Base-by-base conservation (phyloP, 2,888 invertebrate genomes). In the Phrixothrix hirtus region DNA sequence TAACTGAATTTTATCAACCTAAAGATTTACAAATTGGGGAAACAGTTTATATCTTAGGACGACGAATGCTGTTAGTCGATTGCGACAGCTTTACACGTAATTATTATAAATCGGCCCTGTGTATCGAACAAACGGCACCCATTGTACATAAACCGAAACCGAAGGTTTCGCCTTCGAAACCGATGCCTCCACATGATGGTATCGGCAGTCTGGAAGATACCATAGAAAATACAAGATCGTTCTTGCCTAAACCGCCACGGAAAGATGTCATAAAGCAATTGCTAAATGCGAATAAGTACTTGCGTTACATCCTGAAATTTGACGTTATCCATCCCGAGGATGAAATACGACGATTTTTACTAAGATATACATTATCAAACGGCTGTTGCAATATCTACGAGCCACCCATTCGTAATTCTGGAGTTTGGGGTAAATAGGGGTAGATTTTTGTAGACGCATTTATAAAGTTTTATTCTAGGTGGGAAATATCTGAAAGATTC, bases 241-340 rank as follows among this genome's bases (percentile, higher is more conserved):
- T 91, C 41, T 70, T 86, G 25, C 88, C 88, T 2, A 86, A 86
- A 65, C 80, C 86, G 1, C 89, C 89, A 0, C 85, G 83, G 68
- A 87, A 88, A 70, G 88, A 90, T 71, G 78, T 88, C 57, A 81
- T 90, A 58, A 86, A 86, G 67, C 87, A 87, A 71, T 78, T 91
- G 46, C 78, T 86, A 13, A 90, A 92, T 72, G 85, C 84, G 12
- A 83, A 81, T 62, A 86, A 86, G 76, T 69, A 66, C 54, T 60
- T 76, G 34, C 62, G 73, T 52, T 93, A 90, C 70, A 83, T 85
- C 41, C 88, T 89, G 69, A 79, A 83, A 51, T 78, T 93, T 79
- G 89, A 92, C 62, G 85, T 85, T 56, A 83, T 87, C 2, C 85
- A 88, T 67, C 89, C 89, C 0, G 91, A 92, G 67, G 92, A 93